Evolutionary conservation across 1,140 invertebrate genomes (phyloP).

Genomic region (Drosophila melanogaster): DNA sequence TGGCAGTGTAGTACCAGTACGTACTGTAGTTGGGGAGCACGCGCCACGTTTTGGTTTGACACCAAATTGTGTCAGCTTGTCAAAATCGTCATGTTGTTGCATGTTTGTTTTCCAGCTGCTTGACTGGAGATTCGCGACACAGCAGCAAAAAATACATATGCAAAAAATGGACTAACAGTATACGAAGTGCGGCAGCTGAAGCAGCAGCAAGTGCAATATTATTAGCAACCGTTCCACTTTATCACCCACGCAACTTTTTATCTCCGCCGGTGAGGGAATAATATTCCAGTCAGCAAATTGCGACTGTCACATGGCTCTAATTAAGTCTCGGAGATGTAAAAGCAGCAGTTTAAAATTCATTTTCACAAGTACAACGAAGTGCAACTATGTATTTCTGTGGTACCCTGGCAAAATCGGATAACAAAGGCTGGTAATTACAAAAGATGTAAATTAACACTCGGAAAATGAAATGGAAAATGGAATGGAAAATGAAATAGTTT

Average conservation of each 20-base stretch:
- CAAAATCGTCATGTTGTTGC: slow-evolving; percentile 78
- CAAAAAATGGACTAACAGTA: slow-evolving; percentile 1
- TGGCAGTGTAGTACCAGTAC: background rate
- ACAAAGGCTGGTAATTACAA: too few relatives aligned
- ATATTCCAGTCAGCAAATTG: slow-evolving; percentile 30
- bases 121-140: slow-evolving; percentile 59
- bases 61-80: slow-evolving; percentile 81
- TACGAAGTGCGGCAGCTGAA: slow-evolving; percentile 2
- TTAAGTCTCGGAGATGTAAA: slow-evolving; percentile 12
- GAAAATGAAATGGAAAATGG: too few relatives aligned
- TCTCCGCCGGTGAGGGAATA: slow-evolving; percentile 4
- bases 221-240: slow-evolving; percentile 49
- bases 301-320: slow-evolving; percentile 19
- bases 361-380: background rate
- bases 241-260: slow-evolving; percentile 23
- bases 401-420: too few relatives aligned
- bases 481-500: too few relatives aligned
- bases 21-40: slow-evolving; percentile 15
- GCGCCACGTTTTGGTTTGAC: slow-evolving; percentile 67
- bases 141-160: slow-evolving; percentile 21
- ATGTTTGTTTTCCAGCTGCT: slow-evolving; percentile 78
- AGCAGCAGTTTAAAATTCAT: slow-evolving; percentile 3
- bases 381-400: too few relatives aligned
- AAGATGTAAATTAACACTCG: too few relatives aligned
- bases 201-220: slow-evolving; percentile 47